These are phyloP conservation scores for Sparidentex hasta DNA, from an alignment of 2,797 vertebrate genomes.

Conservation along the genomic window DNA sequence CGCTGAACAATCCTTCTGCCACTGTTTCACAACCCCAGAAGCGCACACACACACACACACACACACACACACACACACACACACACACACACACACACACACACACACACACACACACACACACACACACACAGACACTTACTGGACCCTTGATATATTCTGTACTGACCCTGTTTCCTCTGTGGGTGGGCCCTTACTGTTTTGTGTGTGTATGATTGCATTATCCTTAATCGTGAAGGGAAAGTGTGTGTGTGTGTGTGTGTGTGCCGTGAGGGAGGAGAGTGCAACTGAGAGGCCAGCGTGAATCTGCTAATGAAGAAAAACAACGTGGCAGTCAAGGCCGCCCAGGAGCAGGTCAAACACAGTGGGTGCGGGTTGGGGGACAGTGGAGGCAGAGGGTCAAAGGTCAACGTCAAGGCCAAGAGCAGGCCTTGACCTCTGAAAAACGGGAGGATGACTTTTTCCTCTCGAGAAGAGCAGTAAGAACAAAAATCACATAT, in stretches of 20 bases:
- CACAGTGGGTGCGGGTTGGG: constrained; percentile 21
- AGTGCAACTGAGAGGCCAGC: constrained; percentile 60
- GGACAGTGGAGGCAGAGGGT: constrained; percentile 52
- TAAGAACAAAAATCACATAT: constrained; percentile 13
- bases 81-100: no score
- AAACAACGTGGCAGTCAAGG: constrained; percentile 76
- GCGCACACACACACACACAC: no score
- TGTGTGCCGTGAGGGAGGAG: constrained; percentile 43
- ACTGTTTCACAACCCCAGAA: constrained; percentile 77
- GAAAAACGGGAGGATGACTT: constrained; percentile 11
- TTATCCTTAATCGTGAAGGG: constrained; percentile 51
- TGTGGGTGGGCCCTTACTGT: constrained; percentile 83
- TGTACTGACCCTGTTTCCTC: constrained; percentile 69
- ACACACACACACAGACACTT: no score
- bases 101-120: constrained; percentile 45
- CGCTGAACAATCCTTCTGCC: constrained; percentile 69
- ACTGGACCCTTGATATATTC: constrained; percentile 44
- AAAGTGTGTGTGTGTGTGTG: constrained; percentile 32
- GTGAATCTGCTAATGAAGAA: constrained; percentile 83
- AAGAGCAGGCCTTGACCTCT: constrained; percentile 58
- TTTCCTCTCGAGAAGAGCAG: constrained; percentile 20
- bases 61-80: no score
- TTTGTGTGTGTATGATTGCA: constrained; percentile 48
- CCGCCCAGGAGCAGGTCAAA: constrained; percentile 79
- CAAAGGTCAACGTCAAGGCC: constrained; percentile 59